Evolutionary conservation across 2,797 vertebrate species (phyloP).

Genomic region (Buceros bicornis): DNA sequence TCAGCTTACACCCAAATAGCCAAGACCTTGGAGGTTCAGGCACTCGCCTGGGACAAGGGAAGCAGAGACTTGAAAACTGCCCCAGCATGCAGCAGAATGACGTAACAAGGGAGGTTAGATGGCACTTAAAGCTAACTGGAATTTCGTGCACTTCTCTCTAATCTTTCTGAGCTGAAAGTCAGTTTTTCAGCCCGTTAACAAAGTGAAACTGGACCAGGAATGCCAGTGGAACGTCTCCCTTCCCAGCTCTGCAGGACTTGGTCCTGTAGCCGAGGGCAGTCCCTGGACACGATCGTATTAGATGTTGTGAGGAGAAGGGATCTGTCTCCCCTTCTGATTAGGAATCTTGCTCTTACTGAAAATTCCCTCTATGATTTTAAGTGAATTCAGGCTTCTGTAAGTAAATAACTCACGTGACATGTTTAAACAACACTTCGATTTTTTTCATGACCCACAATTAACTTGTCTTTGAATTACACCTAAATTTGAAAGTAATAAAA

Average conservation of each 20-base stretch:
- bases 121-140: neutral
- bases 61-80: neutral
- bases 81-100: neutral
- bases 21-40: neutral
- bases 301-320: neutral
- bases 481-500: neutral
- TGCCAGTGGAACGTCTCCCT: neutral
- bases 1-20: neutral
- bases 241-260: neutral
- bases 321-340: neutral
- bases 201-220: neutral
- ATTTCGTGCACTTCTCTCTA: neutral
- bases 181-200: neutral
- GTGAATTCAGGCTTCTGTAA: neutral
- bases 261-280: neutral
- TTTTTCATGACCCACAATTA: neutral
- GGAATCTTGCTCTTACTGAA: neutral
- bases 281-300: neutral
- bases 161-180: neutral
- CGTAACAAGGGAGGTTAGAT: neutral
- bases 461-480: neutral
- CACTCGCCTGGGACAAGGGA: neutral
- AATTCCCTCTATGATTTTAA: neutral
- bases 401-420: neutral
- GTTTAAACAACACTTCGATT: neutral